phyloP scores from a whole-genome alignment of 2,113 vertebrate genomes.

The Arvicanthis niloticus region DNA sequence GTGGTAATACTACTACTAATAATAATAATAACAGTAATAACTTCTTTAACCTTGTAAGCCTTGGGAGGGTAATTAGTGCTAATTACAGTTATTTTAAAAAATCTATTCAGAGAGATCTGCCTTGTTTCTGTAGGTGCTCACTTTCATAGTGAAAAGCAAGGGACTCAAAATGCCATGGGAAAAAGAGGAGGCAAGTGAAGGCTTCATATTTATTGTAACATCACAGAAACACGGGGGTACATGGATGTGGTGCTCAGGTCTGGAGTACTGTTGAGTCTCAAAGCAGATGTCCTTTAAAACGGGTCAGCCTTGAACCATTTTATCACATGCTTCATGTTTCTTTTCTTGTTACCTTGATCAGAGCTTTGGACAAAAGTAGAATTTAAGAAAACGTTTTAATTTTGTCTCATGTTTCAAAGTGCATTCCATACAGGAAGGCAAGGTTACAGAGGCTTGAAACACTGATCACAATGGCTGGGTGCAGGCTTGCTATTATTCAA shows the following conservation, averaged over 20 bases:
- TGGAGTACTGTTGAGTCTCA: rapidly evolving
- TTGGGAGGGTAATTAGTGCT: conserved; percentile 54
- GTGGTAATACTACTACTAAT: background rate
- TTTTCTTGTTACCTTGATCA: background rate
- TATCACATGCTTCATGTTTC: background rate
- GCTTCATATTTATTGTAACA: background rate
- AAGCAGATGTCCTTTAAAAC: background rate
- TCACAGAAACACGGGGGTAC: background rate
- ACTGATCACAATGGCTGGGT: too few species aligned
- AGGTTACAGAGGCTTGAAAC: too few species aligned
- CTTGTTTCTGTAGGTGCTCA: conserved; percentile 26
- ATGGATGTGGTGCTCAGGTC: rapidly evolving
- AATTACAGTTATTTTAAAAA: conserved; percentile 67
- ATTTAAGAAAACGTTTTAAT: background rate
- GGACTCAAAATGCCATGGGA: background rate
- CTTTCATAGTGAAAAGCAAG: conserved; percentile 9
- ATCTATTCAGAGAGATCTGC: conserved; percentile 8
- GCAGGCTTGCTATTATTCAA: background rate
- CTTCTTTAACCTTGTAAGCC: conserved; percentile 52
- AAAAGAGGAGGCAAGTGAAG: background rate
- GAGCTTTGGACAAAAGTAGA: background rate
- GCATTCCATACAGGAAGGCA: too few species aligned
- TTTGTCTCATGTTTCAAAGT: background rate
- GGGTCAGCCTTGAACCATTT: background rate
- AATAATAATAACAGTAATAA: conserved; percentile 50